Conservation (phyloP, 2,113 vertebrate genomes). For the Petromus typicus region DNA sequence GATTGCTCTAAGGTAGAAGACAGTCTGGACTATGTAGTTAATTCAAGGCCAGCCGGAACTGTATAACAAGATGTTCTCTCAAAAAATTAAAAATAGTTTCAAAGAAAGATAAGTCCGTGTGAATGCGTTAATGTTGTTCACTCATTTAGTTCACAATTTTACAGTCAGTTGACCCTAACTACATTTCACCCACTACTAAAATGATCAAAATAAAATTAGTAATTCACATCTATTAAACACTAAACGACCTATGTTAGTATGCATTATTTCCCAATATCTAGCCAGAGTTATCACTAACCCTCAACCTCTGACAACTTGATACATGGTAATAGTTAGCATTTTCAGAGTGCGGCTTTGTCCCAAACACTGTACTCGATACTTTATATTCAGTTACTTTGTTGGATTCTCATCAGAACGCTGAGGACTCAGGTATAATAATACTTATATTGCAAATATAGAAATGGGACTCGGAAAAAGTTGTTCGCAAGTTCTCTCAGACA, state of each 20-base stretch:
- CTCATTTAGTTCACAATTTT: conserved; percentile 25
- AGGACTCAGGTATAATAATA: conserved; percentile 3
- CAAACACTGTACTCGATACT: background rate
- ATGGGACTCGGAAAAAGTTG: background rate
- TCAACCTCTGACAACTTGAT: conserved; percentile 14
- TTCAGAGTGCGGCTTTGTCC: background rate
- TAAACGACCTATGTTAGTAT: background rate
- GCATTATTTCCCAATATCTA: background rate
- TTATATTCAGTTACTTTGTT: conserved; percentile 43
- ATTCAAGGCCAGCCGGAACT: background rate
- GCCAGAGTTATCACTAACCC: background rate
- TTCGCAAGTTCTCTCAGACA: conserved; percentile 7
- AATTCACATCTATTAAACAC: conserved; percentile 34
- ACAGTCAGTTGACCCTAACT: conserved; percentile 18
- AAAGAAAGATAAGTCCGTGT: background rate
- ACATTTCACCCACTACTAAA: conserved; percentile 18
- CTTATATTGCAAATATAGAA: conserved; percentile 20
- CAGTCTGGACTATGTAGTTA: background rate
- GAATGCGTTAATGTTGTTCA: background rate
- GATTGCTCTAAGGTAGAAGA: background rate
- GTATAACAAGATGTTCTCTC: background rate
- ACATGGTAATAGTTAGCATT: background rate
- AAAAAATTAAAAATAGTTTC: background rate
- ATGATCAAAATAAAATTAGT: conserved; percentile 35
- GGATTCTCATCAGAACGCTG: conserved; percentile 34